Conservation (phyloP, 2,113 vertebrate species). For the Mellivora capensis region DNA sequence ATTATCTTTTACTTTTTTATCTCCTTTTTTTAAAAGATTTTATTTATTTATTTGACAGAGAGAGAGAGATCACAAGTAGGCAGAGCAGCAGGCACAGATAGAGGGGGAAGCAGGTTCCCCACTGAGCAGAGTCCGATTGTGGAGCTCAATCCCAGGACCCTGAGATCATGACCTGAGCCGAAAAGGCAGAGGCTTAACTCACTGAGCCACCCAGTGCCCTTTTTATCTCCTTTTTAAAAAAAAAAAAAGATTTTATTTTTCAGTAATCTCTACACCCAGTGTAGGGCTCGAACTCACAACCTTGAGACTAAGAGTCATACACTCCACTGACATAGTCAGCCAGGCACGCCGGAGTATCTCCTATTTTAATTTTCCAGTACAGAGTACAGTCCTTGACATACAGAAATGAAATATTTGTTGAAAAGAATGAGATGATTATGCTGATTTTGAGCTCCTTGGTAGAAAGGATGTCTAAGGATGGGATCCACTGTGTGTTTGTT, state of each 20-base stretch:
- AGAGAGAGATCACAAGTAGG: too few relatives aligned
- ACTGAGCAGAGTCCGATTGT: too few relatives aligned
- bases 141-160: too few relatives aligned
- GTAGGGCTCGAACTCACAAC: background rate
- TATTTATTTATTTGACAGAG: too few relatives aligned
- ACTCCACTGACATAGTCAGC: background rate
- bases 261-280: background rate
- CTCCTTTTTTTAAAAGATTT: too few relatives aligned
- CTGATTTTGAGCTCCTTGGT: background rate
- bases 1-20: background rate
- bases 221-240: background rate
- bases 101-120: too few relatives aligned
- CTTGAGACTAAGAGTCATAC: background rate
- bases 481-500: background rate
- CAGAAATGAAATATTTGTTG: conserved; percentile 3
- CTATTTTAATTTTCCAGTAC: background rate
- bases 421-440: background rate
- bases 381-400: background rate
- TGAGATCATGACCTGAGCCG: too few relatives aligned
- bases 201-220: too few relatives aligned
- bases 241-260: background rate
- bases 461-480: background rate
- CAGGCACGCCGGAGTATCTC: background rate
- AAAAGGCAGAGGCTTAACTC: too few relatives aligned
- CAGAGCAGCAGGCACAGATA: too few relatives aligned